A percentile compares a stretch with the other conserved stretches of the same genome.
These are phyloP conservation scores for Pygoscelis antarcticus DNA, from an alignment of 2,113 vertebrate genomes.

Conservation along the genomic window DNA sequence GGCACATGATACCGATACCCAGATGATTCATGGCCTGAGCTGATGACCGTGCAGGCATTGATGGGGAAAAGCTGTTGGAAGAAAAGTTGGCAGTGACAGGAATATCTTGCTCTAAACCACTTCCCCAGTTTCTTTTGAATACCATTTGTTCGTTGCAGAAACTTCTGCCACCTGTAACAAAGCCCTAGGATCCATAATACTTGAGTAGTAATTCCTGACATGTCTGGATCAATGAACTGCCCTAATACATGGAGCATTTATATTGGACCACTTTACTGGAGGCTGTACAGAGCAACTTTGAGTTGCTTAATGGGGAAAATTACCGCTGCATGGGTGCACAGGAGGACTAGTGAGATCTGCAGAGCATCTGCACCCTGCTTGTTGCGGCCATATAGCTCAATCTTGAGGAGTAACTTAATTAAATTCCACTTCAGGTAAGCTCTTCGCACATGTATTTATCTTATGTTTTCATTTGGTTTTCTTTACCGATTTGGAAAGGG, in stretches of 20 bases:
- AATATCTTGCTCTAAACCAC: not conserved
- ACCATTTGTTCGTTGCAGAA: not conserved
- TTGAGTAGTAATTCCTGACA: not conserved
- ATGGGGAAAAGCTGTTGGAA: not conserved
- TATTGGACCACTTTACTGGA: not conserved
- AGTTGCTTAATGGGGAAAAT: not conserved
- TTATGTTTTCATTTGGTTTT: not conserved
- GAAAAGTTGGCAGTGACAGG: not conserved
- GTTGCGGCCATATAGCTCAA: not conserved
- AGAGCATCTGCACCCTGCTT: not conserved
- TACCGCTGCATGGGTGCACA: not conserved
- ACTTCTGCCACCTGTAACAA: not conserved
- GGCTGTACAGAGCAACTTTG: not conserved
- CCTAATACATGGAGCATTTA: not conserved
- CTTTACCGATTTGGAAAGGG: not conserved
- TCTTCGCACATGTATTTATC: not conserved
- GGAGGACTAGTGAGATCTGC: not conserved
- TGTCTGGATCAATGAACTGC: not conserved
- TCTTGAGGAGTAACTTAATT: not conserved
- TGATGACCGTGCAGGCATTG: not conserved
- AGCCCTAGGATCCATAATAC: not conserved
- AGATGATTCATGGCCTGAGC: not conserved
- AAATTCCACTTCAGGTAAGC: constrained; percentile 18
- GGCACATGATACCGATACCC: not conserved
- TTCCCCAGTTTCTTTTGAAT: not conserved